Evolutionary conservation across 2,888 invertebrate species (phyloP), one percentile per base, ranked within the genome.

Genomic region (Amphimallon solstitiale): DNA sequence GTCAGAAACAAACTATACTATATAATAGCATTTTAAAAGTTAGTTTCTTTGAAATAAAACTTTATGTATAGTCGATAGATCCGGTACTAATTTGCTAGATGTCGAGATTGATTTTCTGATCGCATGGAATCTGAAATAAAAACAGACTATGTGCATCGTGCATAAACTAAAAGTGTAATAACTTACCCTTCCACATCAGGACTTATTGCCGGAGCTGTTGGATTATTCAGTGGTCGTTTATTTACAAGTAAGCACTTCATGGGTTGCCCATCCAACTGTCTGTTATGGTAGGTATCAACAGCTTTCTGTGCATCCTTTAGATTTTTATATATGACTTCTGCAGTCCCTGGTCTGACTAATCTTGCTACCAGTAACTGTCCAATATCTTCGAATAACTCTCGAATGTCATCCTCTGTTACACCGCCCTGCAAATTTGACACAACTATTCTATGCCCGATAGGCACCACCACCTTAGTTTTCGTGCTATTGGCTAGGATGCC

Each of bases 361-460:
- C 92, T 89, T 0, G 95, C 95, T 71, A 92, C 91, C 63, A 92
- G 84, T 78, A 97, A 86, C 48, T 93, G 91, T 0, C 97, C 97
- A 68, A 97, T 91, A 79, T 96, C 96, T 77, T 95, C 95, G 85
- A 97, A 97, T 48, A 97, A 84, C 82, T 97, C 97, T 83, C 94
- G 90, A 72, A 97, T 94, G 80, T 97, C 97, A 75, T 93, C 92
- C 73, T 93, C 92, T 10, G 95, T 94, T 2, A 97, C 97, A 71
- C 91, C 90, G 19, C 87, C 86, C 76, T 95, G 92, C 69, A 97
- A 86, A 85, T 97, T 97, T 71, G 95, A 94, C 1, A 97, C 95
- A 61, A 95, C 90, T 77, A 97, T 93, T 76, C 95, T 87, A 80
- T 90, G 94, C 46, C 95, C 95, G 2, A 82, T 81, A 2, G 88